Evolutionary conservation across 1,140 invertebrate genomes (phyloP).

Genomic region (Proctacanthus coquilletti): DNA sequence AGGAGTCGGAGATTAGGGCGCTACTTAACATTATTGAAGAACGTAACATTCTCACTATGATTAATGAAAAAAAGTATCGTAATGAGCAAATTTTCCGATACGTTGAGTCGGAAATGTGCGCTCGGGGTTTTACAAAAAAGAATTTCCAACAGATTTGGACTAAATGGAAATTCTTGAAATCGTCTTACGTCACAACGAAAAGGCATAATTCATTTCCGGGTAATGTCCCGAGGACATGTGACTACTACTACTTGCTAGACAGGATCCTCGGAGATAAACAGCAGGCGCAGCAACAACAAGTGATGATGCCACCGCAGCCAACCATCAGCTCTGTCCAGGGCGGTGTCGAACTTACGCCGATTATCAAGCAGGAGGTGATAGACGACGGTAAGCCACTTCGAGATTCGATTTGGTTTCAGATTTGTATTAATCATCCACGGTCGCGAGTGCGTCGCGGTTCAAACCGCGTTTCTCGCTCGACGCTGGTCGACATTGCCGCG

Average conservation of each 20-base stretch:
- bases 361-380: not conserved
- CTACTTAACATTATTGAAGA: conserved; percentile 23
- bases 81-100: conserved; percentile 21
- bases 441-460: too few relatives aligned
- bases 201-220: conserved; percentile 7
- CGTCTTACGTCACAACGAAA: conserved; percentile 21
- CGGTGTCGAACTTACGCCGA: not conserved
- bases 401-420: too few relatives aligned
- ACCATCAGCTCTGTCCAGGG: not conserved
- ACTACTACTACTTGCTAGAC: not conserved
- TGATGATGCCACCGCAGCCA: not conserved
- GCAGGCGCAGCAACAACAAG: not conserved
- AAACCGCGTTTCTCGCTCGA: too few relatives aligned
- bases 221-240: not conserved
- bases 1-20: conserved; percentile 21
- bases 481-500: too few relatives aligned
- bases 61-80: conserved; percentile 21
- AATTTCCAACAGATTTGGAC: conserved; percentile 27
- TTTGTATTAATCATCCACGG: too few relatives aligned
- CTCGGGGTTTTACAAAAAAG: conserved; percentile 21
- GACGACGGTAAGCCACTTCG: too few relatives aligned
- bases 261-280: not conserved
- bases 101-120: conserved; percentile 20
- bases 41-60: conserved; percentile 18
- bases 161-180: conserved; percentile 28